Base-by-base conservation (phyloP, 2,113 vertebrate species). In the Urocolius indicus region DNA sequence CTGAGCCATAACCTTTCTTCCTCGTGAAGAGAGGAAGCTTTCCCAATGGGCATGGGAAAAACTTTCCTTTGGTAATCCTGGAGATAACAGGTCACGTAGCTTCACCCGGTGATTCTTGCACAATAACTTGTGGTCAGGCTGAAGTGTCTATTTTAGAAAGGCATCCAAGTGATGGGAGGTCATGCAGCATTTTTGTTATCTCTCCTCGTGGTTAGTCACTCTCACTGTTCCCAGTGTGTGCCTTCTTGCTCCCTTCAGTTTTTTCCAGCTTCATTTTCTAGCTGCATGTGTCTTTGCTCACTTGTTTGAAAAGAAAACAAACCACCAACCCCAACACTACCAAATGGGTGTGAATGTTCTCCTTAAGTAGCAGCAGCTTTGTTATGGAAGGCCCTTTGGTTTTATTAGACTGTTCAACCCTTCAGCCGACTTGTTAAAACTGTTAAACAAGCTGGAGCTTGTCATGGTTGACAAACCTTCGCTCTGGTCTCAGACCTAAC, bases 131-230 rank as follows among this genome's bases (percentile, higher is more conserved):
- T 91, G 95, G 95, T 95, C 93, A 69, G 93, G 77, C 89, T 75
- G 69, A 87, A 96, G 86, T 79, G 93, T 95, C 93, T 97, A 58
- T 95, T 97, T 97, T 97, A 96, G 96, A 89, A 97, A 96, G 94
- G 94, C 93, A 93, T 93, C 89, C 81, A 46, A 93, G 62, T 26
- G 93, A 94, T 82, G 87, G 89, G 89, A 96, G 89, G 84, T 93
- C 84, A 87, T 5, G 36, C 89, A 87, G 87, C 94, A 83, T 94
- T 94, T 94, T 95, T 95, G 69, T 93, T 96, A 94, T 94, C 95
- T 95, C 87, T 84, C 78, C 66, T 54, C 38, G 15, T 68, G 84
- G 58, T 94, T 81, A 65, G 61, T 81, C 81, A 91, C 87, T 94
- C 84, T 87, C 77, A 27, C 91, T 89, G 77, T 45, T 91, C 71